A percentile compares a stretch with the other conserved stretches of the same genome.
These are phyloP conservation scores for Branchellion lobata DNA, from an alignment of 2,888 invertebrate species.

Conservation along the genomic window DNA sequence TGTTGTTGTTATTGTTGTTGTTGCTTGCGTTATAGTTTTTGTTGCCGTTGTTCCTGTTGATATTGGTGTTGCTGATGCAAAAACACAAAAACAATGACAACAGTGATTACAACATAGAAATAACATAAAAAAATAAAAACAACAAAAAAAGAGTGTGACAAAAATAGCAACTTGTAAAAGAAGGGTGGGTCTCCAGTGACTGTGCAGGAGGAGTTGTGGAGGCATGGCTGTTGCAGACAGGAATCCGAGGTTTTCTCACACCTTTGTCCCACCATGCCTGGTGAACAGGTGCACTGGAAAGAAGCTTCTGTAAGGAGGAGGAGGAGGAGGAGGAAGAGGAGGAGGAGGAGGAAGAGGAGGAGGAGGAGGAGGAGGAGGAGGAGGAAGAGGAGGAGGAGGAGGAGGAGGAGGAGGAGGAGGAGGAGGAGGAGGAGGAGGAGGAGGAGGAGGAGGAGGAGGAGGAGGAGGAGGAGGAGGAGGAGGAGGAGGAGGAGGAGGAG, in stretches of 20 bases:
- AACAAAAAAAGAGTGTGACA: no score
- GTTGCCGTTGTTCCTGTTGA: no score
- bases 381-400: constrained; percentile 46
- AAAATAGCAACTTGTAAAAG: neutral
- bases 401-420: neutral
- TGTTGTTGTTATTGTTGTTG: no score
- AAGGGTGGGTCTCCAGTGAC: neutral
- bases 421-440: constrained; percentile 60
- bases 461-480: constrained; percentile 59
- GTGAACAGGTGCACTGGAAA: neutral
- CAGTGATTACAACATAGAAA: no score
- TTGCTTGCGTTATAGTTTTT: no score
- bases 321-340: neutral
- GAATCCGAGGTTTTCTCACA: constrained; percentile 17
- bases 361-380: constrained; percentile 59
- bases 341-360: neutral
- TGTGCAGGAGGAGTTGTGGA: constrained; percentile 12
- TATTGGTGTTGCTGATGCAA: no score
- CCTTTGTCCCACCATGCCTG: neutral
- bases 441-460: neutral
- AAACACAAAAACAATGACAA: no score
- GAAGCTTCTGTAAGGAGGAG: neutral
- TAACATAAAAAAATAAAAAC: no score
- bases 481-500: constrained; percentile 48
- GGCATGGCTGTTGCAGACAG: constrained; percentile 13